phyloP scores from a whole-genome alignment of 2,888 invertebrate species.

The Idaea straminata region DNA sequence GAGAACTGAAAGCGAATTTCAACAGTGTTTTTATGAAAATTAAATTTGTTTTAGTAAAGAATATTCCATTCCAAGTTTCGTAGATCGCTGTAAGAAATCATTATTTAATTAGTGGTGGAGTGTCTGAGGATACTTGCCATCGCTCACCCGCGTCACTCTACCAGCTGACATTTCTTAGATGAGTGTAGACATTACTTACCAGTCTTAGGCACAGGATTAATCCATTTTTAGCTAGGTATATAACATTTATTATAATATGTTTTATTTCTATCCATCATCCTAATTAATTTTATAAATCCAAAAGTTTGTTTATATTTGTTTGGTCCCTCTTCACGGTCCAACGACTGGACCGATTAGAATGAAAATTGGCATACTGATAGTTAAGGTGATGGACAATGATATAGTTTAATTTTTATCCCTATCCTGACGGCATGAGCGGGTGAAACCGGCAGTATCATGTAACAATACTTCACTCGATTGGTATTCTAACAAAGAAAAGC shows the following conservation, averaged over 20 bases:
- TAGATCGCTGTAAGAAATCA: constrained; percentile 11
- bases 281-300: too few species aligned
- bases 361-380: too few species aligned
- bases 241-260: not conserved
- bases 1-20: too few species aligned
- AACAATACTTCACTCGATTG: not conserved
- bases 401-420: too few species aligned
- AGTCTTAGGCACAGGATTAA: not conserved
- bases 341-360: too few species aligned
- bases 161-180: not conserved
- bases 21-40: not conserved
- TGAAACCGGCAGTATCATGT: not conserved
- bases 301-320: too few species aligned
- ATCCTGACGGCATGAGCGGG: too few species aligned
- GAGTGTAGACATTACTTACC: constrained; percentile 1
- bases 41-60: not conserved
- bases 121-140: constrained; percentile 20
- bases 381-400: too few species aligned
- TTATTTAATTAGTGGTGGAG: constrained; percentile 30
- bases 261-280: not conserved
- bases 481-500: not conserved
- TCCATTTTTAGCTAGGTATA: not conserved
- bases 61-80: not conserved
- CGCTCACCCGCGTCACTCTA: not conserved
- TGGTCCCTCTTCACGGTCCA: too few species aligned